phyloP scores from a whole-genome alignment of 2,888 invertebrate species.

The Apodemia hepburni region DNA sequence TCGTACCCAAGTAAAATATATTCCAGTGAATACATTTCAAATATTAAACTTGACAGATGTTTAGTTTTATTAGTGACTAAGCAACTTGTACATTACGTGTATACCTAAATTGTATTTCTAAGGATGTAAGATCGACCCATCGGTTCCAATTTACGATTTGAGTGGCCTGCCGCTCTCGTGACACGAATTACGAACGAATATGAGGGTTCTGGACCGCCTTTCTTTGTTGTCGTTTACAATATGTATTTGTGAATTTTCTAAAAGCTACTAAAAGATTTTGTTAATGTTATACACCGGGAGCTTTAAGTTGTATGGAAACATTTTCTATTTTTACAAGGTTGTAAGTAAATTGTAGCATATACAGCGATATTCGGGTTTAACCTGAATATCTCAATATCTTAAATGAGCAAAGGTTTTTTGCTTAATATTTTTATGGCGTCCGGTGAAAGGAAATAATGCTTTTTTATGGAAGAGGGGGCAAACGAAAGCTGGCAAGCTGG shows the following conservation, averaged over 20 bases:
- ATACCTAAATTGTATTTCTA: neutral
- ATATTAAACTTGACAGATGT: neutral
- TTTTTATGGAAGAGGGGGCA: too few relatives aligned
- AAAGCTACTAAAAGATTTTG: too few relatives aligned
- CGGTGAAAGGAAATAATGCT: too few relatives aligned
- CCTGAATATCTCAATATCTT: too few relatives aligned
- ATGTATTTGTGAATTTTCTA: neutral
- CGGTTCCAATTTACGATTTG: conserved; percentile 9
- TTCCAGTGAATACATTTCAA: neutral
- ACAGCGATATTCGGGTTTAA: too few relatives aligned
- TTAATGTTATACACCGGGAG: too few relatives aligned
- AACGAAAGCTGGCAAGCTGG: too few relatives aligned
- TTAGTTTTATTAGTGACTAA: neutral
- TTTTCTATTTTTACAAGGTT: too few relatives aligned
- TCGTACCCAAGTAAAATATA: neutral
- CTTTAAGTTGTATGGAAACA: too few relatives aligned
- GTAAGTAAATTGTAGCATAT: too few relatives aligned
- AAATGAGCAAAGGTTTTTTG: too few relatives aligned
- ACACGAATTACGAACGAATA: neutral
- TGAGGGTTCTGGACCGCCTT: neutral
- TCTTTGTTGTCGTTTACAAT: neutral
- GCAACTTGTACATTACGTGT: neutral
- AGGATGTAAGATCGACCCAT: conserved; percentile 4
- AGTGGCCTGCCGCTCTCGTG: neutral
- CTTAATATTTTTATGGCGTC: too few relatives aligned